Base-by-base conservation (phyloP, 2,888 invertebrate species). In the Drosophila pseudotalamancana region DNA sequence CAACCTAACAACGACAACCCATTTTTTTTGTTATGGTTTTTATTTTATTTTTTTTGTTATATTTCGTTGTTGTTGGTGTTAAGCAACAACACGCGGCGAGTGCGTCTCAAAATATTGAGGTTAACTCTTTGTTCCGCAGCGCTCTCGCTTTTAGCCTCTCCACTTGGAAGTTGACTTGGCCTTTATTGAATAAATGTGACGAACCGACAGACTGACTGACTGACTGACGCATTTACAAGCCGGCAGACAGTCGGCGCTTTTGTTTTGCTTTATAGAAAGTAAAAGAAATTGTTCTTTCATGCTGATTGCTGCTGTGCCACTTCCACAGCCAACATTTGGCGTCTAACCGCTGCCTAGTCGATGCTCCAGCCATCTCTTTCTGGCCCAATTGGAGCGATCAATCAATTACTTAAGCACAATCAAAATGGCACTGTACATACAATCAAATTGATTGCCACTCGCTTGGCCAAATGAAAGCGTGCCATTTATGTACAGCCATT, bases 141-240 rank as follows among this genome's bases (percentile, higher is more conserved):
- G 81, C 81, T 81, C 81, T 82, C 81, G 81, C 81, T 82, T 82
- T 81, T 82, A 59, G 87, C 57, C 62, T 72, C 73, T 62, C 57
- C 51, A 68, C 57, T 65, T 68, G 79, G 76, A 75, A 57, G 56
- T 61, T 49, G 72, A 65, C 80, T 76, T 76, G 73, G 80, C 83
- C 86, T 80, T 80, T 81, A 87, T 87, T 87, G 87, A 86, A 86
- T 86, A 84, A 80, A 72, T 86, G 87, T 74, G 87, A 65, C 61
- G 37, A 39, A 72, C 71, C 42, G 62, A 57, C 65, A 16, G 16
- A 42, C 53, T 14, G 49, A 50, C 48, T 5, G 9, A 56, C 62
- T 39, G 51, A 51, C 39, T 39, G 43, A 45, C 65, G 48, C 46
- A 56, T 56, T 51, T 48, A 50, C 34, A 48, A 40, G 51, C 39